Evolutionary conservation across 2,113 vertebrate genomes (phyloP), one percentile per base, ranked within the genome.

Genomic region (Nerophis ophidion): DNA sequence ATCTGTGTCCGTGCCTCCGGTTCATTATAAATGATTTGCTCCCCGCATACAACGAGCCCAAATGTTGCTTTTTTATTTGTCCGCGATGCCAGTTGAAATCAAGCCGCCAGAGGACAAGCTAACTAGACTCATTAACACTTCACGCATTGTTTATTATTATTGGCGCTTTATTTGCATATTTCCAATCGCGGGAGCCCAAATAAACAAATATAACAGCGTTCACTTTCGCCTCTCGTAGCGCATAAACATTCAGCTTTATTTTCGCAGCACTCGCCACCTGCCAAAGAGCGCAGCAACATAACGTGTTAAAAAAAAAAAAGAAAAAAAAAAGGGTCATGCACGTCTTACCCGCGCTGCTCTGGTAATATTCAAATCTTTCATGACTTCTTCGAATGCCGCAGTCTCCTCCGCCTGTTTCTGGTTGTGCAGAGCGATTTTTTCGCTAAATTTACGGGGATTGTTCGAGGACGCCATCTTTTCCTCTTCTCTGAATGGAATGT

Each of bases 361-460:
- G 77, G 93, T 97, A 77, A 95, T 92, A 87, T 94, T 95, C 82
- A 96, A 71, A 86, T 97, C 94, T 71, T 95, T 97, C 94, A 97
- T 97, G 80, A 97, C 94, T 84, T 97, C 95, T 84, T 97, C 94
- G 74, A 95, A 96, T 59, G 95, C 93, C 26, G 94, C 95, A 0
- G 94, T 96, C 88, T 96, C 95, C 87, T 96, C 95, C 61, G 94
- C 95, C 89, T 97, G 95, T 80, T 95, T 95, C 84, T 97, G 95
- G 77, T 94, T 95, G 81, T 97, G 95, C 87, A 97, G 84, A 68
- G 95, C 95, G 83, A 97, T 97, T 90, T 97, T 97, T 89, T 97
- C 95, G 91, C 95, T 97, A 87, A 97, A 97, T 95, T 97, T 97
- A 84, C 95, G 94, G 80, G 95, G 95, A 94, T 96, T 97, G 91